Conservation (phyloP, 1,140 invertebrate species). For the Drosophila trapezifrons region DNA sequence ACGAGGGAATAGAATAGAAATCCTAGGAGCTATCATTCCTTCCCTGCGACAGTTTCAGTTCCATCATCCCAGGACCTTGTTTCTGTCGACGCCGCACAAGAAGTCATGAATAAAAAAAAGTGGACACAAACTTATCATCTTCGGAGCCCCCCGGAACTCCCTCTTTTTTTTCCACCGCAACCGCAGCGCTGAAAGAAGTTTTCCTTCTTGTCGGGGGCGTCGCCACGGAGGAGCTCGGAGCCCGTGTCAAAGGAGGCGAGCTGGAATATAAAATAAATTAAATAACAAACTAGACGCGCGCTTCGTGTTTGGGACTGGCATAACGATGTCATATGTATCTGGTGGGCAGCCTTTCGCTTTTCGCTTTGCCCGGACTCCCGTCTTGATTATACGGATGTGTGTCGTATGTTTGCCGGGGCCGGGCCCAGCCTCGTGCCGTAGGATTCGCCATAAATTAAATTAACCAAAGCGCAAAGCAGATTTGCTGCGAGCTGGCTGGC, state of each 20-base stretch:
- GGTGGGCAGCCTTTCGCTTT: background rate
- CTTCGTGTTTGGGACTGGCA: background rate
- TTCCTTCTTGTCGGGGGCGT: background rate
- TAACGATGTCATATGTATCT: conserved; percentile 2
- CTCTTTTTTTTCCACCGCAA: background rate
- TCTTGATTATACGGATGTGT: conserved; percentile 30
- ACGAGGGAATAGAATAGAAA: too few relatives aligned
- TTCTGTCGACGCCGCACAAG: conserved; percentile 48
- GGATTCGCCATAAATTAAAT: conserved; percentile 70
- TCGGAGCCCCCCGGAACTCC: background rate
- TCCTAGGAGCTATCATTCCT: background rate
- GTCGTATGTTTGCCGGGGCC: background rate
- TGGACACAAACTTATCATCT: conserved; percentile 4
- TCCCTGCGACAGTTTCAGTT: too few relatives aligned
- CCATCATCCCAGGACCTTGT: background rate
- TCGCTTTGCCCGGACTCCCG: too few relatives aligned
- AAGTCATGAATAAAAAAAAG: conserved; percentile 52
- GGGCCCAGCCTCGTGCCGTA: conserved; percentile 2
- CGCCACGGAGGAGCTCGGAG: background rate
- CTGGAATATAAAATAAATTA: conserved; percentile 34
- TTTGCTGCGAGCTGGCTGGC: conserved; percentile 20
- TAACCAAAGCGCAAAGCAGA: conserved; percentile 60
- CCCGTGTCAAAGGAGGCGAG: background rate
- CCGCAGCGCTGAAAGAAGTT: background rate
- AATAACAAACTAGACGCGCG: conserved; percentile 17